phyloP scores from a whole-genome alignment of 2,797 vertebrate genomes.

The Poecilia gillii region DNA sequence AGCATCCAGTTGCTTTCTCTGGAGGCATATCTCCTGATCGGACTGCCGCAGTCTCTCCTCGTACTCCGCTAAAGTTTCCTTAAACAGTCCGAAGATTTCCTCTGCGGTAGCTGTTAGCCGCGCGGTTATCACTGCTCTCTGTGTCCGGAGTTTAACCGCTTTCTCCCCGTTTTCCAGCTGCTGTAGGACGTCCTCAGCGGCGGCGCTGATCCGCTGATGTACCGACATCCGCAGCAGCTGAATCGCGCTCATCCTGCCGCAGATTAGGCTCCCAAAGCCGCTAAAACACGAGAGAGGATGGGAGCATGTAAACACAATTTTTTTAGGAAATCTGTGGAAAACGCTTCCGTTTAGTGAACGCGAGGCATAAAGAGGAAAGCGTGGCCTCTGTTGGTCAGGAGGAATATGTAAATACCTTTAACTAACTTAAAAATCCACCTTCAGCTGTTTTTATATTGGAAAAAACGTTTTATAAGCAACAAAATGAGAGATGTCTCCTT shows the following conservation, averaged over 20 bases:
- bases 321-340: conserved; percentile 20
- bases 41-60: conserved; percentile 33
- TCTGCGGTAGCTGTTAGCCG: conserved; percentile 56
- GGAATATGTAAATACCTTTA: neutral
- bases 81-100: conserved; percentile 46
- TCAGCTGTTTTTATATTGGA: no score
- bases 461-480: no score
- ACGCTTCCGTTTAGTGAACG: neutral
- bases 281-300: conserved; percentile 13
- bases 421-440: no score
- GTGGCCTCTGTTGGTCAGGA: conserved; percentile 30
- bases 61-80: conserved; percentile 48
- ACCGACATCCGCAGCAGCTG: conserved; percentile 58
- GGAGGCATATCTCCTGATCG: conserved; percentile 48
- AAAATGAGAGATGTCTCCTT: no score
- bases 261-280: neutral
- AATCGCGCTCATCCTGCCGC: conserved; percentile 31
- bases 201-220: conserved; percentile 45
- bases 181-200: conserved; percentile 49
- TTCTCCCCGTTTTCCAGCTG: conserved; percentile 33
- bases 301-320: conserved; percentile 25
- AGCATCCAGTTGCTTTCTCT: conserved; percentile 55
- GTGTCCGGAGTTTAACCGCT: neutral
- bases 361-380: neutral
- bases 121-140: conserved; percentile 56